Evolutionary conservation across 2,113 vertebrate species (phyloP).

Genomic region (Chloropsis cyanopogon): DNA sequence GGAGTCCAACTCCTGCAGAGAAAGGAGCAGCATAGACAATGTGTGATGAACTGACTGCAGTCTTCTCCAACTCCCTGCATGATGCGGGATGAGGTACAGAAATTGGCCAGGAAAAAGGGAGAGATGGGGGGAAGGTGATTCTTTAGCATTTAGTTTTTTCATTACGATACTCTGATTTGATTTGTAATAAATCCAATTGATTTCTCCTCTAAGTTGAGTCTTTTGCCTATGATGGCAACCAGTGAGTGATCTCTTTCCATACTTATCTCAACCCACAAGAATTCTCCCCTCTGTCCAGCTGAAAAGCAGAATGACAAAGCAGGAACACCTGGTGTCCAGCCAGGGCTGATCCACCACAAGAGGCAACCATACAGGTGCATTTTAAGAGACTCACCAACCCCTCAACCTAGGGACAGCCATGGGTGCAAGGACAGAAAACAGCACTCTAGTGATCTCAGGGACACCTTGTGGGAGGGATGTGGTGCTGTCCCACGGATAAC

Average conservation of each 20-base stretch:
- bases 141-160: neutral
- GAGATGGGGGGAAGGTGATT: neutral
- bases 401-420: neutral
- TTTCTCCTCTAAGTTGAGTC: neutral
- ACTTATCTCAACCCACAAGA: neutral
- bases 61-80: neutral
- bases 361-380: neutral
- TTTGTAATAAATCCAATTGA: neutral
- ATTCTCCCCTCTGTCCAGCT: neutral
- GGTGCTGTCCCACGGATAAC: neutral
- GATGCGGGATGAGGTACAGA: neutral
- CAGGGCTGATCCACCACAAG: neutral
- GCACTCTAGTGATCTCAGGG: neutral
- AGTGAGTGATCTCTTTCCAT: neutral
- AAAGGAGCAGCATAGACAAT: neutral
- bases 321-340: neutral
- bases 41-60: neutral
- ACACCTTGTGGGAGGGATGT: neutral
- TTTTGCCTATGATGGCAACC: neutral
- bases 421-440: neutral
- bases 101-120: neutral
- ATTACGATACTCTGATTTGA: neutral
- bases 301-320: neutral
- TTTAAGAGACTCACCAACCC: neutral
- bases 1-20: neutral